phyloP scores from a whole-genome alignment of 2,797 vertebrate species.

The Poliocrania exsul region DNA sequence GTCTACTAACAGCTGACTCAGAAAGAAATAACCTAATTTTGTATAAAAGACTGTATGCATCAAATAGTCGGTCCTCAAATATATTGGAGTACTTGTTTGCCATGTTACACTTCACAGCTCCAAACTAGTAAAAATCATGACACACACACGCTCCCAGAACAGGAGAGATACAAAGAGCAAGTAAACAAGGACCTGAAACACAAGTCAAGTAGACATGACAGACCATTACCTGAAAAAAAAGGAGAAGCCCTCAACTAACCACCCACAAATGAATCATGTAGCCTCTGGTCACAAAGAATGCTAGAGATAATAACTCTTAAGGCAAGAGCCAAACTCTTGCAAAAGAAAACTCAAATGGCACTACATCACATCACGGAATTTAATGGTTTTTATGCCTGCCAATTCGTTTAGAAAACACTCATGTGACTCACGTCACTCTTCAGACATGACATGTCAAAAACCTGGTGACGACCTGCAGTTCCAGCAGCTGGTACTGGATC shows the following conservation, averaged over 20 bases:
- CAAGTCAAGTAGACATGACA: not conserved
- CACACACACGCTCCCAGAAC: rapidly evolving
- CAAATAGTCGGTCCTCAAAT: not conserved
- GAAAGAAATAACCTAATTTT: not conserved
- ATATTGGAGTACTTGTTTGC: not conserved
- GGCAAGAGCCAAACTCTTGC: not conserved
- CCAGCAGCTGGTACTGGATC: not conserved
- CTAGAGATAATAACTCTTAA: not conserved
- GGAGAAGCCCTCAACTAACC: rapidly evolving
- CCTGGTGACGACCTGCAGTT: not conserved
- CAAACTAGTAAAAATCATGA: not conserved
- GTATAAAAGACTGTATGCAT: not conserved
- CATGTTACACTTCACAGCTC: not conserved
- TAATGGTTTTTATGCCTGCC: not conserved
- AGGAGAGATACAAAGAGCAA: not conserved
- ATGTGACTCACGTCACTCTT: not conserved
- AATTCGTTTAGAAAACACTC: not conserved
- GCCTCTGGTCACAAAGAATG: not conserved
- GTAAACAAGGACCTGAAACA: not conserved
- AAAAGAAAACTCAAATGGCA: not conserved
- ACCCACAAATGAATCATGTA: not conserved
- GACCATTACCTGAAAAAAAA: not conserved
- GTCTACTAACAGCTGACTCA: not conserved
- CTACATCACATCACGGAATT: not conserved
- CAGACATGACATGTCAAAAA: not conserved